A percentile compares a stretch with the other conserved stretches of the same genome.
These are phyloP conservation scores for Podarcis raffonei DNA, from an alignment of 2,113 vertebrate genomes.

Conservation along the genomic window DNA sequence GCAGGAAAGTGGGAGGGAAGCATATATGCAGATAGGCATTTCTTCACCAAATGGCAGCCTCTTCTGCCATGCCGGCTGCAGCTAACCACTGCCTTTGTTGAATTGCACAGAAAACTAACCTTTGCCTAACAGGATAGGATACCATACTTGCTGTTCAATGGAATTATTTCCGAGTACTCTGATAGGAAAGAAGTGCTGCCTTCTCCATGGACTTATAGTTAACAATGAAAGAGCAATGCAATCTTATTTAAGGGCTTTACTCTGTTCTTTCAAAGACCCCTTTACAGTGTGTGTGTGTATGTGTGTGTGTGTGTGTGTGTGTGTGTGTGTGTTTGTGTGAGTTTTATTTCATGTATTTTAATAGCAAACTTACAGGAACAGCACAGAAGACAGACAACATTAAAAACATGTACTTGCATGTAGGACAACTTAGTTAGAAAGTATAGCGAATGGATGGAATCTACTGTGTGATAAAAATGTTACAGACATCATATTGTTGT, in stretches of 20 bases:
- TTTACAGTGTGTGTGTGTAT: background rate
- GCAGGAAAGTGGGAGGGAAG: too few relatives aligned
- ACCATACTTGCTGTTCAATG: background rate
- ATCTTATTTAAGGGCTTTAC: background rate
- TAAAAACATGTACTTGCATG: constrained; percentile 86
- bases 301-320: too few relatives aligned
- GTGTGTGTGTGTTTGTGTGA: too few relatives aligned
- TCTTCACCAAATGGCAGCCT: too few relatives aligned
- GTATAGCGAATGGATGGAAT: constrained; percentile 83
- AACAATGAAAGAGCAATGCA: background rate
- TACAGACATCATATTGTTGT: constrained; percentile 86
- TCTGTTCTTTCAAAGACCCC: background rate
- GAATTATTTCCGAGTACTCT: background rate
- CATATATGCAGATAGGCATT: too few relatives aligned
- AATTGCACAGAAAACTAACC: background rate
- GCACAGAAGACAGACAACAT: constrained; percentile 88
- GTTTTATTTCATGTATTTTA: constrained; percentile 85
- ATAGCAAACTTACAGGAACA: constrained; percentile 90
- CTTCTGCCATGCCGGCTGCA: background rate
- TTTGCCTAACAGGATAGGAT: background rate
- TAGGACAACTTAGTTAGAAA: constrained; percentile 85
- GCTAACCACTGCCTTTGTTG: background rate
- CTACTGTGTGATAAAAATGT: constrained; percentile 84
- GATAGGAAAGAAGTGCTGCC: background rate
- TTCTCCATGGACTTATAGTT: background rate